A percentile compares a stretch with the other conserved stretches of the same genome.
These are phyloP conservation scores for Xiphophorus maculatus DNA, from an alignment of 2,113 vertebrate genomes.

Conservation along the genomic window DNA sequence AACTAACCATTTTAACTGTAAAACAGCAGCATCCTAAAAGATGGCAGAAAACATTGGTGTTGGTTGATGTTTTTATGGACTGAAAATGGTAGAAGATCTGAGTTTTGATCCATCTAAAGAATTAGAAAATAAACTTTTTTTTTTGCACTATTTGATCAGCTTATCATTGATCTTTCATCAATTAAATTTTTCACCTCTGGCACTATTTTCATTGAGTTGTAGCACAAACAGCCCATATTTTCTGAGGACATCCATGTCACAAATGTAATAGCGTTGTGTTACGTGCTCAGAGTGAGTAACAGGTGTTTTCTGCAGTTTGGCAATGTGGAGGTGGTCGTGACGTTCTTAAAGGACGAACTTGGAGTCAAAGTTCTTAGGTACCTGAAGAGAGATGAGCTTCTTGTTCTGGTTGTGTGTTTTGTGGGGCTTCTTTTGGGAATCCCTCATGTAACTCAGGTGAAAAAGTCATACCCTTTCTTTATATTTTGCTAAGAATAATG, in stretches of 20 bases:
- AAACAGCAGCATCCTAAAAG: too few relatives aligned
- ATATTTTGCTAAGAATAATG: background rate
- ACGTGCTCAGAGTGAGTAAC: background rate
- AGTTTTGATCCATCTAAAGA: too few relatives aligned
- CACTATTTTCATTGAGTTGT: too few relatives aligned
- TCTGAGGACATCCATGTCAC: background rate
- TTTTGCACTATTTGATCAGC: too few relatives aligned
- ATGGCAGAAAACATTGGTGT: too few relatives aligned
- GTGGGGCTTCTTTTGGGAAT: slow-evolving; percentile 73
- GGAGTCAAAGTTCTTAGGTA: slow-evolving; percentile 52
- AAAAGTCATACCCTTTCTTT: background rate
- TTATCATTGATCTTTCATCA: too few relatives aligned
- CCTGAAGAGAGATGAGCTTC: slow-evolving; percentile 75
- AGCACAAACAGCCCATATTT: background rate
- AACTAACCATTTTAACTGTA: too few relatives aligned
- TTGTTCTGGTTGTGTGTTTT: slow-evolving; percentile 69
- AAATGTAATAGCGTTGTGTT: background rate
- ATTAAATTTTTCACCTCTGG: too few relatives aligned
- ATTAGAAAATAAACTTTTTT: too few relatives aligned
- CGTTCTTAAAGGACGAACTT: slow-evolving; percentile 77
- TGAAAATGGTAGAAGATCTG: too few relatives aligned
- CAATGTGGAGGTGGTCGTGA: slow-evolving; percentile 76
- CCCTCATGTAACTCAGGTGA: slow-evolving; percentile 75
- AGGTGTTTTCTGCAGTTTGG: slow-evolving; percentile 70
- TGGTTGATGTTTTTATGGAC: too few relatives aligned